Conservation (phyloP, 2,797 vertebrate genomes). For the Phoxinus dragarum region DNA sequence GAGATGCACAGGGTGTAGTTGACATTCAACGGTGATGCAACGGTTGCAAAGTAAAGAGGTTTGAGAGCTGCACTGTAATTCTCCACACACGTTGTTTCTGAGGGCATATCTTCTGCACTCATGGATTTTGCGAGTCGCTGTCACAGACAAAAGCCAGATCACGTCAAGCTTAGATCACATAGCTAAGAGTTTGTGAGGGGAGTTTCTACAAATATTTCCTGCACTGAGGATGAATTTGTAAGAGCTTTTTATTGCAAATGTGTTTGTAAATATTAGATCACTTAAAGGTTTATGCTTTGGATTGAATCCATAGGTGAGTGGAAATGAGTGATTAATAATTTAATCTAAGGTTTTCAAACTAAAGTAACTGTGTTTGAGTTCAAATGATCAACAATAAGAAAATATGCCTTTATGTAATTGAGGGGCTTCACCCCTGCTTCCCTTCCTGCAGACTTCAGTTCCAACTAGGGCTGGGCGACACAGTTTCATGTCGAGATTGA, state of each 20-base stretch:
- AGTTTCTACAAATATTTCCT: background rate
- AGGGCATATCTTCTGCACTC: background rate
- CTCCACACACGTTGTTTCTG: background rate
- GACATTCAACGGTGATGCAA: background rate
- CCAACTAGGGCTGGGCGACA: no score
- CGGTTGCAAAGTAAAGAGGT: background rate
- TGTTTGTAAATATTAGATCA: constrained; percentile 48
- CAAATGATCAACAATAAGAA: constrained; percentile 12
- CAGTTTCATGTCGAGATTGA: no score
- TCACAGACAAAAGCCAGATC: constrained; percentile 39
- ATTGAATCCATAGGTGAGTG: background rate
- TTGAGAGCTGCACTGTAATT: background rate
- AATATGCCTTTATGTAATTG: no score
- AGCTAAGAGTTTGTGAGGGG: constrained; percentile 24
- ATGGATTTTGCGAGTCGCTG: constrained; percentile 20
- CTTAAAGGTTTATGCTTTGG: background rate
- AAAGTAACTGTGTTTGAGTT: constrained; percentile 10
- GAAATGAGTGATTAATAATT: background rate
- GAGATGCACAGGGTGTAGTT: background rate
- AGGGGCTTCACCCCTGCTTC: no score
- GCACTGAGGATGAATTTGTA: background rate
- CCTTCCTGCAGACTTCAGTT: no score
- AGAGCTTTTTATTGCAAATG: constrained; percentile 19
- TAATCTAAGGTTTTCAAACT: background rate
- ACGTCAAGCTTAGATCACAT: constrained; percentile 10